Evolutionary conservation across 2,797 vertebrate genomes (phyloP).

Genomic region (Danio kyathit): DNA sequence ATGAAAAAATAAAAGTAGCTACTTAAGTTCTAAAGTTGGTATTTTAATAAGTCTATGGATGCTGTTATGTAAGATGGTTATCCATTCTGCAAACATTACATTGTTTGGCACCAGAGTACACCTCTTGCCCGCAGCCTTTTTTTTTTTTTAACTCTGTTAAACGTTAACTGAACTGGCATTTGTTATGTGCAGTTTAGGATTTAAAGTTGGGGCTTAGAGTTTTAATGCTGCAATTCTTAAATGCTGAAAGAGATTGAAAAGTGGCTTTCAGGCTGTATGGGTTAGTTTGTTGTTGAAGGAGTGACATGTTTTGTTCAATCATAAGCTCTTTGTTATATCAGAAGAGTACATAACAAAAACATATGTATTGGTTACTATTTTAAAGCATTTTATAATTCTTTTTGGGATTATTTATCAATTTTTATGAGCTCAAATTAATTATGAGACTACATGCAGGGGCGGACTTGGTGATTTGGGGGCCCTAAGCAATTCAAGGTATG

Average conservation of each 20-base stretch:
- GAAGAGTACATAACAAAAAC: neutral
- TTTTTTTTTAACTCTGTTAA: conserved; percentile 1
- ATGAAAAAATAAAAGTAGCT: neutral
- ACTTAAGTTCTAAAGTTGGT: neutral
- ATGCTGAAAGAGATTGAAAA: neutral
- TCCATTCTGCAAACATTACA: conserved; percentile 12
- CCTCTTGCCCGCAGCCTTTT: neutral
- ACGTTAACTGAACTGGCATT: conserved; percentile 24
- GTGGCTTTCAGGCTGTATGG: neutral
- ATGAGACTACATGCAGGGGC: neutral
- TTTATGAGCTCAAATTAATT: neutral
- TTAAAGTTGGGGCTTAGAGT: neutral
- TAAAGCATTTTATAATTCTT: neutral
- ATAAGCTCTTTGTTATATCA: neutral
- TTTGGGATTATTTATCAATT: neutral
- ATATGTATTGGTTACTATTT: neutral
- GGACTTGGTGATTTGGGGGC: too few relatives aligned
- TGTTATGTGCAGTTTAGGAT: neutral
- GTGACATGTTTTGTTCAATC: neutral
- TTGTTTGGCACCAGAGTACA: neutral
- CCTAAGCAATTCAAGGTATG: too few relatives aligned
- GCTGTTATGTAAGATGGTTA: neutral
- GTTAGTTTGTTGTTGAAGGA: conserved; percentile 2
- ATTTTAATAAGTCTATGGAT: neutral
- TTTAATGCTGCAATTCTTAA: neutral